Evolutionary conservation across 2,797 vertebrate genomes (phyloP).

Genomic region (Erethizon dorsatum): DNA sequence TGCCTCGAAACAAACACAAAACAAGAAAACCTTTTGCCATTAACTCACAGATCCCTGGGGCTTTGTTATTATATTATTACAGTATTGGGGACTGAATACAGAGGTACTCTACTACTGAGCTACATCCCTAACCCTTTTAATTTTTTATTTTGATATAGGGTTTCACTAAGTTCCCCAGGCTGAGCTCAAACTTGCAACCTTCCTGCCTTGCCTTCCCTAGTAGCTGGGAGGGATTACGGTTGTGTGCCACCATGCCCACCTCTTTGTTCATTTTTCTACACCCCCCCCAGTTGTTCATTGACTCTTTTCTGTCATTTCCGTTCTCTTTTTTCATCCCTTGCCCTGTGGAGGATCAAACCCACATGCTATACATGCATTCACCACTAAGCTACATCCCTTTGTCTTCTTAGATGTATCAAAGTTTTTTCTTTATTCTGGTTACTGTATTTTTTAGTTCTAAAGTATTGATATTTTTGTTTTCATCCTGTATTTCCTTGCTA

Average conservation of each 20-base stretch:
- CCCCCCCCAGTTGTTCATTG: background rate
- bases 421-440: background rate
- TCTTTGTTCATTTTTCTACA: background rate
- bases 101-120: background rate
- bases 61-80: background rate
- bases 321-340: background rate
- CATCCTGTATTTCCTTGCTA: constrained; percentile 9
- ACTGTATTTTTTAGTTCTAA: background rate
- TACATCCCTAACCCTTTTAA: background rate
- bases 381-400: background rate
- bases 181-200: background rate
- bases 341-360: background rate
- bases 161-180: background rate
- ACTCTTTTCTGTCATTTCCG: background rate
- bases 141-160: background rate
- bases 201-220: background rate
- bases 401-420: background rate
- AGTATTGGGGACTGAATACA: background rate
- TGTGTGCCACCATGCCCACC: background rate
- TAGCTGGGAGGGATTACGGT: background rate
- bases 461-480: background rate
- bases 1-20: background rate
- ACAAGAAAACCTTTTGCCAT: background rate
- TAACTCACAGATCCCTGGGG: background rate
- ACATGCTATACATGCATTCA: background rate